A percentile compares a stretch with the other conserved stretches of the same genome.
Evolutionary conservation across 2,888 invertebrate species (phyloP).

Genomic region (Drosophila mercatorum): DNA sequence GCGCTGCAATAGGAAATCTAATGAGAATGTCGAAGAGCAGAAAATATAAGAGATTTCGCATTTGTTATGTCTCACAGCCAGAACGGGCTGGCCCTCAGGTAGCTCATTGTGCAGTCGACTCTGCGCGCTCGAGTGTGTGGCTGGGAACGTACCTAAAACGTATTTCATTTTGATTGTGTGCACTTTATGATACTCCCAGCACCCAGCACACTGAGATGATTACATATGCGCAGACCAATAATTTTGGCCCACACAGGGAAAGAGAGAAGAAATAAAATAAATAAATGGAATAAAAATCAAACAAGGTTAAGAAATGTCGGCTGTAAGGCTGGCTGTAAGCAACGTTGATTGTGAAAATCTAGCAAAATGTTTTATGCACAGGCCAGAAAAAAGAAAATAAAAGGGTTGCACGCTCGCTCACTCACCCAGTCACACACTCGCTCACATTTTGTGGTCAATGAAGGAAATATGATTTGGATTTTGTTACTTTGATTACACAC

Average conservation of each 20-base stretch:
- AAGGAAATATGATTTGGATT: conserved; percentile 83
- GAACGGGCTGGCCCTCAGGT: not conserved
- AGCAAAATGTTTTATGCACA: conserved; percentile 75
- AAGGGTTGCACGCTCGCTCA: conserved; percentile 62
- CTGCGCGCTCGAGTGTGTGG: conserved; percentile 8
- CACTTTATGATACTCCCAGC: conserved; percentile 62
- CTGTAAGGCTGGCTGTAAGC: conserved; percentile 49
- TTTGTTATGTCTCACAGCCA: not conserved
- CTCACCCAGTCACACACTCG: conserved; percentile 18
- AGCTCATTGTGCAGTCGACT: conserved; percentile 36
- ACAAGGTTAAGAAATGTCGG: conserved; percentile 79
- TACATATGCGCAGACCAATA: conserved; percentile 83
- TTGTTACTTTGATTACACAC: conserved; percentile 81
- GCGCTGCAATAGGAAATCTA: conserved; percentile 9
- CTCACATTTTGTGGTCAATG: conserved; percentile 80
- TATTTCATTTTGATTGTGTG: conserved; percentile 76
- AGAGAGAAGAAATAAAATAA: conserved; percentile 8
- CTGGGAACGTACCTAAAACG: conserved; percentile 59
- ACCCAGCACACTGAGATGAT: conserved; percentile 58
- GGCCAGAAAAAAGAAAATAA: conserved; percentile 37
- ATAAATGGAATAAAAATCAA: conserved; percentile 66
- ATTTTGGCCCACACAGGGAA: conserved; percentile 60
- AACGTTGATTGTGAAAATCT: conserved; percentile 71
- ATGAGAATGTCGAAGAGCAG: too few species aligned
- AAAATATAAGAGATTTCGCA: not conserved